phyloP scores from a whole-genome alignment of 2,888 invertebrate genomes.

The Chaitophorus viminalis region DNA sequence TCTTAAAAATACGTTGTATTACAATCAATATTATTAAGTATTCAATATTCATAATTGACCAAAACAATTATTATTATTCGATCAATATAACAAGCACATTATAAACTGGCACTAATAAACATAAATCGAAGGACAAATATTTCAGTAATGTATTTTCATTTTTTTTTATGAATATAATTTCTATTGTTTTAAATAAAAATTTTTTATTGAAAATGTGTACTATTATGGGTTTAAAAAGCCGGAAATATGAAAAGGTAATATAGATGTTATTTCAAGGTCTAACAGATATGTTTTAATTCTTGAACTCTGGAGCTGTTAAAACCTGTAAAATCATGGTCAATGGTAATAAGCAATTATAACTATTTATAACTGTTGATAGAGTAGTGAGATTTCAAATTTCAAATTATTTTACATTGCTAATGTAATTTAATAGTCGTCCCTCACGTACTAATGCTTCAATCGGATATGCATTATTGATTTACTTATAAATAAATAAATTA shows the following conservation, averaged over 20 bases:
- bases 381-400: neutral
- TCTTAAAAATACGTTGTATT: neutral
- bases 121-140: neutral
- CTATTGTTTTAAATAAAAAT: slow-evolving; percentile 4
- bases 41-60: neutral
- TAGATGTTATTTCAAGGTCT: slow-evolving; percentile 39
- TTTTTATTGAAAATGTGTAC: neutral
- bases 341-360: neutral
- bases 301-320: slow-evolving; percentile 16
- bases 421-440: neutral
- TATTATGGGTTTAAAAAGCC: slow-evolving; percentile 13
- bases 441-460: neutral
- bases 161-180: neutral
- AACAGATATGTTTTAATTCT: slow-evolving; percentile 18
- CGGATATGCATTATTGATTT: neutral
- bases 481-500: neutral
- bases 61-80: neutral
- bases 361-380: neutral
- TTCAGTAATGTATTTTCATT: neutral
- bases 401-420: neutral
- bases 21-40: neutral
- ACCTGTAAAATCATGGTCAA: slow-evolving; percentile 58
- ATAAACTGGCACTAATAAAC: slow-evolving; percentile 1
- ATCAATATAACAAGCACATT: neutral
- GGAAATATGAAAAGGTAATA: slow-evolving; percentile 36